Base-by-base conservation (phyloP, 2,797 vertebrate genomes). In the Chromobotia macracanthus region DNA sequence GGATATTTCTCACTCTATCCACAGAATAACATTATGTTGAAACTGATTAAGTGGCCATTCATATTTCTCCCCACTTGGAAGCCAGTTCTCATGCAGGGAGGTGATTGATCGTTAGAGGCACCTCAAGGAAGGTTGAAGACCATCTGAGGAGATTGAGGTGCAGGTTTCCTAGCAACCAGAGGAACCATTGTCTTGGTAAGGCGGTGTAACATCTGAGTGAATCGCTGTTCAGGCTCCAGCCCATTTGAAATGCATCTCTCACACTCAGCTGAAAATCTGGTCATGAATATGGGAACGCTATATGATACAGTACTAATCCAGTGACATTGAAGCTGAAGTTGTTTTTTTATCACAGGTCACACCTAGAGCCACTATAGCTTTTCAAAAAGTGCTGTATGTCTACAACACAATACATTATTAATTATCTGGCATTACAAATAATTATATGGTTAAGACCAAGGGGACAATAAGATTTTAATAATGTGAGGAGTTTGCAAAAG, bases 81-180 rank as follows among this genome's bases (percentile, higher is more conserved):
- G 64, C 9, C 65, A 3, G 12, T 69, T 77, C 75, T 75, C 9
- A 0, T 28, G 25, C 71, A 73, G 75, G 51, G 78, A 68, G 84
- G 66, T 88, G 83, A 89, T 84, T 88, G 84, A 90, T 84, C 86
- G 84, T 88, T 80, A 78, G 78, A 84, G 77, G 80, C 82, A 84
- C 85, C 82, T 85, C 38, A 28, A 75, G 74, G 81, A 86, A 80
- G 80, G 84, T 82, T 83, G 86, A 79, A 85, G 87, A 84, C 87
- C 88, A 87, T 75, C 75, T 79, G 83, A 79, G 61, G 81, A 87
- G 82, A 77, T 68, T 80, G 88, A 87, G 77, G 88, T 82, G 86
- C 77, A 75, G 83, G 90, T 94, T 89, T 87, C 92, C 87, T 90
- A 91, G 92, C 91, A 93, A 94, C 92, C 85, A n/a, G 81, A 53